These are phyloP conservation scores for Leuctra nigra DNA, from an alignment of 2,888 invertebrate genomes.

Conservation along the genomic window DNA sequence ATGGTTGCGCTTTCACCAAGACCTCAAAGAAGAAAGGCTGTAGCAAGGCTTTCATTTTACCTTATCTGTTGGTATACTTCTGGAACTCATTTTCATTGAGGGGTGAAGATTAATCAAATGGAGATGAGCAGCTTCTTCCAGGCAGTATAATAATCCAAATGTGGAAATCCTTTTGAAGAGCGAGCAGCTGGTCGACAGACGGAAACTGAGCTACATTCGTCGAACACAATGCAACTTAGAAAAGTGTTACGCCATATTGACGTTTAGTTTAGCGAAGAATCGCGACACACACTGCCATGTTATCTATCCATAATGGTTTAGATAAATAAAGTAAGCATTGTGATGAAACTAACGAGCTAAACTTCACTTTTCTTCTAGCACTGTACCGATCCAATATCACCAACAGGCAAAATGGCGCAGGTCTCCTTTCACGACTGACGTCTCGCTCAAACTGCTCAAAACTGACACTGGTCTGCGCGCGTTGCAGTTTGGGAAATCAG, in stretches of 20 bases:
- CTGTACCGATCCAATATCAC: conserved; percentile 22
- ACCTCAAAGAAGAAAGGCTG: conserved; percentile 5
- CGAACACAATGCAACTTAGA: conserved; percentile 26
- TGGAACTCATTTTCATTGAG: conserved; percentile 55
- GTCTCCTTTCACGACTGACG: too few relatives aligned
- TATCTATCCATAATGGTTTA: conserved; percentile 28
- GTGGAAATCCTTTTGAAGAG: conserved; percentile 27
- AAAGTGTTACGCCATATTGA: conserved; percentile 29
- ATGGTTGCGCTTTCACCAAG: conserved; percentile 4
- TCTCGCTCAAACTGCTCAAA: too few relatives aligned
- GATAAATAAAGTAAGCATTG: conserved; percentile 21
- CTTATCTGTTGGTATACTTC: conserved; percentile 80
- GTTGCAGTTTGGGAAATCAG: neutral
- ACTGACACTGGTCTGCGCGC: conserved; percentile 3
- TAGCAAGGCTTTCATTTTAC: conserved; percentile 42
- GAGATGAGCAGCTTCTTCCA: neutral
- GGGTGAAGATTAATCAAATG: neutral
- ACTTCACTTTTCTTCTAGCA: conserved; percentile 14
- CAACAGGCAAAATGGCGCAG: conserved; percentile 30
- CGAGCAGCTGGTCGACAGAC: conserved; percentile 30
- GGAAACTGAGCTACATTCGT: conserved; percentile 29
- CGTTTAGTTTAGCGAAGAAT: conserved; percentile 22
- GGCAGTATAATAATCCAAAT: conserved; percentile 28
- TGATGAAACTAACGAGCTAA: conserved; percentile 13
- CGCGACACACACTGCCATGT: conserved; percentile 24